Base-by-base conservation (phyloP, 2,113 vertebrate species). In the Apodemus speciosus region DNA sequence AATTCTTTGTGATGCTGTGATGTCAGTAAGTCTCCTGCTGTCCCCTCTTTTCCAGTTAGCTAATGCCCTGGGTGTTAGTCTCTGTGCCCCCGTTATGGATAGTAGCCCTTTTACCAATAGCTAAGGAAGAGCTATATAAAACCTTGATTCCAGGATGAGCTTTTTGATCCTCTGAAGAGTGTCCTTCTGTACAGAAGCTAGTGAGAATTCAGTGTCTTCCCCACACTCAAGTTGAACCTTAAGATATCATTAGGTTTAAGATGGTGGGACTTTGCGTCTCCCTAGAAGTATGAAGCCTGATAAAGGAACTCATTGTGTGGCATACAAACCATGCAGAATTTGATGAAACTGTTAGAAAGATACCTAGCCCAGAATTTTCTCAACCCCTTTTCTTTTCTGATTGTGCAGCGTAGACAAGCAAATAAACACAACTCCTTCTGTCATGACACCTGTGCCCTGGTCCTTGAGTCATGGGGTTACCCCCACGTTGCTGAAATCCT, bases 271-370 rank as follows among this genome's bases (percentile, higher is more conserved):
- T 56, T 71, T 49, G 40, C 7, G 38, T 35, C 80, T 5, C 8
- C 6, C 8, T 25, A 49, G 66, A 73, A 88, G 6, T 77, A 15
- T 2, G 30, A 88, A 40, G 66, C 1, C 69, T 89, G 73, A 64
- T 85, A 72, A 64, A 89, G 35, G 85, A 77, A 73, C 68, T 68
- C 53, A 75, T 18, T n/a, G 30, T 35, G 62, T 71, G 68, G 1
- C 35, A 38, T 40, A 9, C 35, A 75, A 93, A 88, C 8, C 9
- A 49, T 32, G 3, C 27, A 90, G 46, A 81, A 9, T 83, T 83
- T 23, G 9, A 27, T 73, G 23, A 87, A 56, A 87, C 43, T 68
- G 72, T 95, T 38, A 90, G 43, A 66, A 60, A 68, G 32, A 89
- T 71, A 71, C 35, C 66, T 38, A 75, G 6, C 23, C 25, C 30